Evolutionary conservation across 2,113 vertebrate species (phyloP), one percentile per base, ranked within the genome.

Genomic region (Elanoides forficatus): DNA sequence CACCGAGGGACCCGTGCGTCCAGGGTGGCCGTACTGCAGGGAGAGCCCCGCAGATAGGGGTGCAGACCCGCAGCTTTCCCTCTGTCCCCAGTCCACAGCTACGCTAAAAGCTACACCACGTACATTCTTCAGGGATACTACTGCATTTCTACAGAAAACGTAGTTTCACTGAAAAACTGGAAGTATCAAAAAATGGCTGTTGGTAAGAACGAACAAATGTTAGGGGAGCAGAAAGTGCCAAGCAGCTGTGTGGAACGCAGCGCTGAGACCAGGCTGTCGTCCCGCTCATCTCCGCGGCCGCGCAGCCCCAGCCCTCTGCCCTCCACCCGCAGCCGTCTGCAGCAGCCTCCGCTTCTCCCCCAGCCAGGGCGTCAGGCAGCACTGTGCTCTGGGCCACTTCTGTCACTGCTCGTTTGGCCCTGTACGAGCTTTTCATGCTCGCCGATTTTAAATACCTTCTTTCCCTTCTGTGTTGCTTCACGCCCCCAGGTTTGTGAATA

Each of bases 71-170:
- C 74, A 34, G 59, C 55, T 19, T 38, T 20, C 4, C 60, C 21
- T 20, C 11, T 3, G 18, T 6, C 23, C 22, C 2, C 65, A 5
- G 4, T 2, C 65, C 65, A 4, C 50, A 23, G 72, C 56, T 8
- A 7, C 23, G 0, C 42, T 20, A 1, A 32, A 8, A 52, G 26
- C 32, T 36, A 0, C 30, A 12, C 8, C 16, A 0, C 0, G 11
- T 5, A 14, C 13, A 3, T 13, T 11, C 58, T 38, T 3, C n/a
- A 10, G 18, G 62, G 58, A 7, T 11, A 1, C 25, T 17, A 4
- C 0, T 9, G 48, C 65, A 15, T 47, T 81, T 13, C 67, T 45
- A 5, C 20, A n/a, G 59, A 34, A 80, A 42, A 27, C 1, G 4
- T 14, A 3, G 2, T 47, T 83, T 26, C 50, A 36, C 17, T 34